A percentile compares a stretch with the other conserved stretches of the same genome.
phyloP scores from a whole-genome alignment of 2,888 invertebrate species.

The Callimorpha dominula region DNA sequence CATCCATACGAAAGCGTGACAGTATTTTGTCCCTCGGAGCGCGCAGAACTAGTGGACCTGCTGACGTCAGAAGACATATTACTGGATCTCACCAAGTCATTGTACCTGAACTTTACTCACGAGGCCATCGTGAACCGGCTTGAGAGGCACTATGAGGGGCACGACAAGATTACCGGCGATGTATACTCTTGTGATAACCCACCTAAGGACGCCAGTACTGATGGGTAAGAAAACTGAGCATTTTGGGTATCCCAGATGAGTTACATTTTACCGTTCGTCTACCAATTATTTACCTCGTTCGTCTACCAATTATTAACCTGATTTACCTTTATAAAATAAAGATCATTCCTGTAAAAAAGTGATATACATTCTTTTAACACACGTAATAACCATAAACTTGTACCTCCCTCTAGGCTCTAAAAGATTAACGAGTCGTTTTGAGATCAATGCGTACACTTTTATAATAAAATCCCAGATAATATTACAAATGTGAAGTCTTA shows the following conservation, averaged over 20 bases:
- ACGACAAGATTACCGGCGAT: slow-evolving; percentile 93
- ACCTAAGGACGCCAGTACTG: slow-evolving; percentile 86
- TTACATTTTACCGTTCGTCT: too few relatives aligned
- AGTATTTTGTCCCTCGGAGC: slow-evolving; percentile 93
- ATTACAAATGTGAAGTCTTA: too few relatives aligned
- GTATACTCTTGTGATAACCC: slow-evolving; percentile 91
- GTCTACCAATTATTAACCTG: too few relatives aligned
- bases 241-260: neutral
- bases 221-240: slow-evolving; percentile 79
- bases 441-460: too few relatives aligned
- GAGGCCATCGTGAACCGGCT: slow-evolving; percentile 92
- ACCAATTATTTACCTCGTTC: too few relatives aligned
- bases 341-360: too few relatives aligned
- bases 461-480: too few relatives aligned
- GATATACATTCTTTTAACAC: too few relatives aligned
- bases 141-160: slow-evolving; percentile 88
- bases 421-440: too few relatives aligned
- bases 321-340: too few relatives aligned
- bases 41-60: slow-evolving; percentile 90
- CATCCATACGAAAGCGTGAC: slow-evolving; percentile 94
- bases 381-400: too few relatives aligned
- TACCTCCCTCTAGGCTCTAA: too few relatives aligned
- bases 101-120: slow-evolving; percentile 96
- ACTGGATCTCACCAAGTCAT: slow-evolving; percentile 92
- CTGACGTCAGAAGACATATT: slow-evolving; percentile 92